A percentile compares a stretch with the other conserved stretches of the same genome.
Evolutionary conservation across 2,888 invertebrate genomes (phyloP).

Genomic region (Pycnomerus fuliginosus): DNA sequence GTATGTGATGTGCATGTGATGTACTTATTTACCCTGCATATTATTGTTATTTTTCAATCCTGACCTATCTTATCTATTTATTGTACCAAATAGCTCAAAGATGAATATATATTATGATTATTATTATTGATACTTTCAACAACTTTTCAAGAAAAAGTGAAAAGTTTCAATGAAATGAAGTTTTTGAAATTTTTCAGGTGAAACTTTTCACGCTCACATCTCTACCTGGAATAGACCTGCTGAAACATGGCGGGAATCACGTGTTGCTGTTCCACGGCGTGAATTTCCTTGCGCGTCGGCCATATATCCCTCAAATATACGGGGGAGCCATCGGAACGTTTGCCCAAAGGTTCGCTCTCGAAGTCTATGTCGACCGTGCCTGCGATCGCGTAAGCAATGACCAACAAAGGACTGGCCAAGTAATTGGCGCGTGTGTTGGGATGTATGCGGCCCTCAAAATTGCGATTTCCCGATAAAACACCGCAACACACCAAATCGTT

Average conservation of each 20-base stretch:
- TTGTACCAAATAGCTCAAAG: too few relatives aligned
- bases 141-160: too few relatives aligned
- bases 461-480: constrained; percentile 94
- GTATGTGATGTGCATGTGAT: too few relatives aligned
- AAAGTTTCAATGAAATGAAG: too few relatives aligned
- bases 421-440: constrained; percentile 97
- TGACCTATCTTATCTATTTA: too few relatives aligned
- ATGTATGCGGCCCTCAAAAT: constrained; percentile 98
- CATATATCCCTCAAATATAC: constrained; percentile 93
- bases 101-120: too few relatives aligned
- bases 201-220: too few relatives aligned
- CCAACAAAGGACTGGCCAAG: constrained; percentile 93
- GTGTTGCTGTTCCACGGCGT: constrained; percentile 79
- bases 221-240: too few relatives aligned
- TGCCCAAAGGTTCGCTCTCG: constrained; percentile 69
- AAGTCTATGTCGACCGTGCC: constrained; percentile 96
- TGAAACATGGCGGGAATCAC: constrained; percentile 98
- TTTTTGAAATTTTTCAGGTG: too few relatives aligned
- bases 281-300: constrained; percentile 90
- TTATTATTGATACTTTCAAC: too few relatives aligned
- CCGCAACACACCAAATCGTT: constrained; percentile 94
- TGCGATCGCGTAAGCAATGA: constrained; percentile 96
- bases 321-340: constrained; percentile 65
- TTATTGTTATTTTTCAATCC: too few relatives aligned
- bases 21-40: too few relatives aligned